Conservation (phyloP, 2,888 invertebrate genomes). For the Amitus sp. region DNA sequence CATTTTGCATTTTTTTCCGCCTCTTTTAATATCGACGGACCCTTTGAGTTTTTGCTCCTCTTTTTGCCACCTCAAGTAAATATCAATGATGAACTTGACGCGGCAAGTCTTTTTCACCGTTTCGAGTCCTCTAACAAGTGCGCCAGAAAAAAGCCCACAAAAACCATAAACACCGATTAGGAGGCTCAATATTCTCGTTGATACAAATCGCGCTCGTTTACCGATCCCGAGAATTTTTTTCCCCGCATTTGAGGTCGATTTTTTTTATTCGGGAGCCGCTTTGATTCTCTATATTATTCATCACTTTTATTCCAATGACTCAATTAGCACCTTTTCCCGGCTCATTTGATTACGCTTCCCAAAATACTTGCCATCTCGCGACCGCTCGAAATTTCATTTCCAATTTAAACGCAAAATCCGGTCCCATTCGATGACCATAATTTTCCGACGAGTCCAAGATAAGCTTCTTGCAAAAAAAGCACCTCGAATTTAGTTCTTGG, state of each 20-base stretch:
- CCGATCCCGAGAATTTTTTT: not conserved
- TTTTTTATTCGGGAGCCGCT: not conserved
- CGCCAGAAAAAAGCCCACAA: constrained; percentile 17
- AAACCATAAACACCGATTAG: constrained; percentile 29
- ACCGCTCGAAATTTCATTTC: not conserved
- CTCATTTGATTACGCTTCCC: not conserved
- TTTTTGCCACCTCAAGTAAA: constrained; percentile 26
- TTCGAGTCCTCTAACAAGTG: constrained; percentile 28
- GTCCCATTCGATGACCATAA: not conserved
- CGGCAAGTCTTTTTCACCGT: constrained; percentile 23
- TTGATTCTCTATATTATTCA: not conserved
- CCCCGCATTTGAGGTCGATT: not conserved
- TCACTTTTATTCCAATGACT: not conserved
- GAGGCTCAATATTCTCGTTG: constrained; percentile 8
- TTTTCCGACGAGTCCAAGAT: not conserved
- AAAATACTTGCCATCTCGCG: not conserved
- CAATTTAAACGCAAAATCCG: not conserved
- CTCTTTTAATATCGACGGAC: constrained; percentile 14
- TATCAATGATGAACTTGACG: constrained; percentile 29
- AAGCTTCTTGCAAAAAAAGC: not conserved
- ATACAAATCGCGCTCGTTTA: not conserved
- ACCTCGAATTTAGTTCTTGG: not conserved
- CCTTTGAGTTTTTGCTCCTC: constrained; percentile 25
- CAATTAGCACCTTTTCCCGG: not conserved
- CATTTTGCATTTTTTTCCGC: constrained; percentile 17